Evolutionary conservation across 2,113 vertebrate genomes (phyloP), one percentile per base, ranked within the genome.

Genomic region (Oxyruncus cristatus): DNA sequence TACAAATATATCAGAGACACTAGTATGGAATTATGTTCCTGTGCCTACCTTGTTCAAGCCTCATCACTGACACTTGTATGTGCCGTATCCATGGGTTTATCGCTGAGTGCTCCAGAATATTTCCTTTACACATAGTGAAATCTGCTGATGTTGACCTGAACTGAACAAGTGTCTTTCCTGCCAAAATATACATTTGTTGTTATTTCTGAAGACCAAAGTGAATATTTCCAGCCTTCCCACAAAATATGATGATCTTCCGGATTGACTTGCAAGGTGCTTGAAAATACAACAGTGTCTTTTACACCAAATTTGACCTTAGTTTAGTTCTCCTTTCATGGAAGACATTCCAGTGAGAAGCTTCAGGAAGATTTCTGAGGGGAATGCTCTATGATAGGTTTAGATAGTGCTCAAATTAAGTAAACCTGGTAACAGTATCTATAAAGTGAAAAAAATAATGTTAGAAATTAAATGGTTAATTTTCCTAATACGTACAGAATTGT

Each of bases 91-190:
- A 9, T 18, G 26, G 17, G 8, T 63, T 85, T 82, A 66, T 55
- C 0, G 0, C 28, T 65, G 28, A 17, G 7, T 83, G 19, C 11
- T 61, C 18, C 16, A 27, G 35, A 53, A 5, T n/a, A 30, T 67
- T 56, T 87, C 14, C 89, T 88, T 58, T 44, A 35, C 9, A 35
- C 7, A 4, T 33, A 30, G 18, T 58, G 37, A 89, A 74, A 84
- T 77, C 22, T 92, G 28, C 26, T 76, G 41, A 52, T 70, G 32
- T 71, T 92, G 72, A 83, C 32, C 24, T 56, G 41, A 75, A 42
- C 30, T 65, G 75, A 78, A 42, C 13, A 68, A 58, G 39, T 28
- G 18, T 20, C 18, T 53, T 46, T 70, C 16, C 52, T 7, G 1
- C 39, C 42, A 66, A 70, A 68, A 83, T 68, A 70, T 21, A 17